Evolutionary conservation across 2,113 vertebrate genomes (phyloP).

Genomic region (Muscicapa adusta): DNA sequence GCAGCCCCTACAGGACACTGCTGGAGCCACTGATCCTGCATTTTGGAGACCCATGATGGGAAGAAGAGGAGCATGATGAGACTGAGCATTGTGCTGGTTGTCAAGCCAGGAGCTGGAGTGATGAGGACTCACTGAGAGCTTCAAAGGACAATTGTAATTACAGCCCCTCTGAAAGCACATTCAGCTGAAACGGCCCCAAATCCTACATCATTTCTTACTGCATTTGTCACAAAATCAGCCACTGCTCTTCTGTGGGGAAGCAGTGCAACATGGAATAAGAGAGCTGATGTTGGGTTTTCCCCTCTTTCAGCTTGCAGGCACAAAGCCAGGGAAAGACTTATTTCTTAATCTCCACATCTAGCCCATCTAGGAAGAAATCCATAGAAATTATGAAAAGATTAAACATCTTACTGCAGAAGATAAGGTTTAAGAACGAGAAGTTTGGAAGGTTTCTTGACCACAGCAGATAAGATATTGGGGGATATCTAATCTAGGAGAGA

Average conservation of each 20-base stretch:
- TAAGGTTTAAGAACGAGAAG: background rate
- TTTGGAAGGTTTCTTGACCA: background rate
- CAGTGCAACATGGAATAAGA: background rate
- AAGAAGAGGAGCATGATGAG: background rate
- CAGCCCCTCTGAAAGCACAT: background rate
- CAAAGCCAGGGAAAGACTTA: background rate
- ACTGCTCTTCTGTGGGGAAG: background rate
- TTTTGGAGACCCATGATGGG: fast-evolving
- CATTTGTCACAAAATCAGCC: background rate
- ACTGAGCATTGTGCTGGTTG: background rate
- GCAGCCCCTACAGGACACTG: background rate
- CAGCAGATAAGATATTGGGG: background rate
- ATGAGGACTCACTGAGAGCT: background rate
- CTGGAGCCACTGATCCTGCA: background rate
- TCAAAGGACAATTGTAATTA: background rate
- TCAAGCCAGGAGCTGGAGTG: background rate
- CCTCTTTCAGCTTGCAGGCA: background rate
- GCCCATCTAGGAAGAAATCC: background rate
- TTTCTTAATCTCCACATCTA: background rate
- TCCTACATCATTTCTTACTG: background rate
- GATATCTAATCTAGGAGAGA: background rate
- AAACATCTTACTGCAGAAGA: background rate
- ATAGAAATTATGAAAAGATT: background rate
- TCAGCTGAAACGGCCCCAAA: background rate
- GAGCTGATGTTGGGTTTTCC: fast-evolving